phyloP scores from a whole-genome alignment of 2,113 vertebrate genomes.

The Ceyx margarethae region DNA sequence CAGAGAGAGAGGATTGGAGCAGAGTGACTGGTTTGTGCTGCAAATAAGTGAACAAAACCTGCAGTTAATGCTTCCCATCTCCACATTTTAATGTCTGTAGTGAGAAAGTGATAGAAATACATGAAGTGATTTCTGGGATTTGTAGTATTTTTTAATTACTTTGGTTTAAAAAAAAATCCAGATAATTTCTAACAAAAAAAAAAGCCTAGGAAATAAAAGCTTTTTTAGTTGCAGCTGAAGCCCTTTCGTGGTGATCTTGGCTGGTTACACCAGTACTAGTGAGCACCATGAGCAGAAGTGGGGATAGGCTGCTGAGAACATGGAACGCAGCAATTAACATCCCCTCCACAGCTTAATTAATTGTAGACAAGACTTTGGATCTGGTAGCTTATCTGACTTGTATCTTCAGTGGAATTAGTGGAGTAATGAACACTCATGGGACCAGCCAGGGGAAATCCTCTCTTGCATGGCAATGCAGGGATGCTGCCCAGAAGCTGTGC shows the following conservation, averaged over 20 bases:
- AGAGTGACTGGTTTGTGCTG: background rate
- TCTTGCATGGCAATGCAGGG: background rate
- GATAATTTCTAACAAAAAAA: background rate
- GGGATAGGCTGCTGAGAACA: background rate
- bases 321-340: background rate
- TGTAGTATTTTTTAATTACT: background rate
- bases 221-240: background rate
- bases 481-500: too few relatives aligned
- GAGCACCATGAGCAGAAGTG: background rate
- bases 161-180: background rate
- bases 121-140: background rate
- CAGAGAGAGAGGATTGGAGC: background rate
- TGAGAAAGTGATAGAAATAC: background rate
- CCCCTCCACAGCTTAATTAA: background rate
- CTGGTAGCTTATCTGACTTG: background rate
- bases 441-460: background rate
- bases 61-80: background rate
- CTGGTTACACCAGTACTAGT: background rate
- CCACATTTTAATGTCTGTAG: fast-evolving
- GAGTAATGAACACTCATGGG: background rate
- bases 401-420: background rate
- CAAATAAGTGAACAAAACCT: background rate
- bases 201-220: background rate
- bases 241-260: background rate
- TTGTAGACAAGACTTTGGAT: background rate